Base-by-base conservation (phyloP, 2,888 invertebrate genomes). In the Cotesia congregata region DNA sequence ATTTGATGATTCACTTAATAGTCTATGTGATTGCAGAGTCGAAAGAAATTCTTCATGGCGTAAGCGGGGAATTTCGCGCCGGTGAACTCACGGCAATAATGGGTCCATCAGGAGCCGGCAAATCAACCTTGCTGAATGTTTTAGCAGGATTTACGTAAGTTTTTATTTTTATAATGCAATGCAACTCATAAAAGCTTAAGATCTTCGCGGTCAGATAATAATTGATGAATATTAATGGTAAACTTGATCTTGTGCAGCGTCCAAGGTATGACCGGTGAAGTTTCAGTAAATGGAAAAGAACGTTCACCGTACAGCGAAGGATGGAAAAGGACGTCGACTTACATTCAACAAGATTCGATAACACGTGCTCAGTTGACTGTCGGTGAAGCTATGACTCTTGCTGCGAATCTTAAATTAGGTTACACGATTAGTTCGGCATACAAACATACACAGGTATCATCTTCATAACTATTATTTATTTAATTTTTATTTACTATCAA, bases 81-180 rank as follows among this genome's bases (percentile, higher is more conserved):
- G 93, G 93, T 17, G 91, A 93, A 80, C 86, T 93, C 71, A 92
- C 93, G 0, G 93, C 93, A 67, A 93, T 93, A 78, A 93, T 93
- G 93, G 93, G 93, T 0, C 93, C 93, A 3, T 93, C 93, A 0
- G 94, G 94, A 1, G 93, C 94, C 0, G 94, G 96, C 67, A 96
- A 97, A 87, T 96, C 96, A 72, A 96, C 97, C 0, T 91, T 97
- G 2, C 93, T 97, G 88, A 97, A 97, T 88, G 96, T 97, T 77
- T 91, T 97, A 73, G 96, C 97, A 38, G 97, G 97, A 72, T 97
- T 95, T 90, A 94, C 94, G 97, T 97, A 90, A 93, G 95, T 92
- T 15, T 4, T 20, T 12, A 20, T 41, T 1, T 17, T 39, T 20
- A n/a, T 15, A 9, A 60, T 17, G 39, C 9, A 5, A 62, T 41